These are phyloP conservation scores for Troides aeacus DNA, from an alignment of 2,888 invertebrate genomes.

Conservation along the genomic window DNA sequence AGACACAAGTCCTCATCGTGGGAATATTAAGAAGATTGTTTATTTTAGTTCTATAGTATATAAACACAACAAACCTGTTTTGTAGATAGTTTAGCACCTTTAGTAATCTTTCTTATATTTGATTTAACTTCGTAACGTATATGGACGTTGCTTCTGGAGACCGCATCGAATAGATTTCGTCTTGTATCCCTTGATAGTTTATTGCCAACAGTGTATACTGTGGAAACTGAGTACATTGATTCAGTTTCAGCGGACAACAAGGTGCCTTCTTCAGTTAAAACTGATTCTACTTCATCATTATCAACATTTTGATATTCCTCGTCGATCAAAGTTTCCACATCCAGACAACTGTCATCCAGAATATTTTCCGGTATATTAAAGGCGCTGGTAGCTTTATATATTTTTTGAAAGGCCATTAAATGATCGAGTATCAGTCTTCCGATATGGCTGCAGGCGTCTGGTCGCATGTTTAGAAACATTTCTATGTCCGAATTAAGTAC, in stretches of 20 bases:
- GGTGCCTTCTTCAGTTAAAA: constrained; percentile 67
- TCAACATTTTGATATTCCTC: constrained; percentile 75
- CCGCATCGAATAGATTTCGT: constrained; percentile 70
- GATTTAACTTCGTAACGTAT: constrained; percentile 65
- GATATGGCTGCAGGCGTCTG: constrained; percentile 78
- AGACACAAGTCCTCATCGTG: too few species aligned
- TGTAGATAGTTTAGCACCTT: constrained; percentile 70
- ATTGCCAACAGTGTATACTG: constrained; percentile 61
- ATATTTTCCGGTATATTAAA: constrained; percentile 56
- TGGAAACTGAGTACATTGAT: constrained; percentile 67
- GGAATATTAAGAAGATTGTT: too few species aligned
- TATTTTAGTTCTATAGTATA: too few species aligned
- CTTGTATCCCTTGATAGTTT: constrained; percentile 63
- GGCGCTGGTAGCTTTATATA: constrained; percentile 61
- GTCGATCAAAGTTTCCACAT: constrained; percentile 68
- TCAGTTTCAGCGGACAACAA: constrained; percentile 66
- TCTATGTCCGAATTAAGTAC: constrained; percentile 78
- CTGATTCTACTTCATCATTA: constrained; percentile 64
- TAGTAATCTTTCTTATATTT: constrained; percentile 70
- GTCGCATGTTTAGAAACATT: constrained; percentile 79
- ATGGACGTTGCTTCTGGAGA: constrained; percentile 65
- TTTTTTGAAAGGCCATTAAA: constrained; percentile 75
- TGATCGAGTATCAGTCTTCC: constrained; percentile 79
- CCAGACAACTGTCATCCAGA: constrained; percentile 62
- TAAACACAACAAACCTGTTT: constrained; percentile 58